Percentiles rank a stretch among this genome's conserved stretches.
Evolutionary conservation across 2,113 vertebrate species (phyloP).

Genomic region (Urocolius indicus): DNA sequence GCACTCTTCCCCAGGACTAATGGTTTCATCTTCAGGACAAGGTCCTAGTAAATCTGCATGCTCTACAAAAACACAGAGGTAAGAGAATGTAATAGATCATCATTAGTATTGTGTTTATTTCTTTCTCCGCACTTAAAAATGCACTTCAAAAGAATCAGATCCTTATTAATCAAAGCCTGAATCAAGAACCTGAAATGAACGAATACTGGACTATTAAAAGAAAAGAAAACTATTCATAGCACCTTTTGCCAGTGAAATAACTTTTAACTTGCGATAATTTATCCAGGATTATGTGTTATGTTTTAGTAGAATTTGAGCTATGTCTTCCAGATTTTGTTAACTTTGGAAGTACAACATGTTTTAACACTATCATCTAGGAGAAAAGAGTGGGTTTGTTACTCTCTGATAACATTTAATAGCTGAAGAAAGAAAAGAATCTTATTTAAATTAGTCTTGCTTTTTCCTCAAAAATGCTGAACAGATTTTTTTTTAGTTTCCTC

Average conservation of each 20-base stretch:
- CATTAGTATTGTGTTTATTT: background rate
- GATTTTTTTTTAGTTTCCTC: background rate
- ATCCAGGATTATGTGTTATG: background rate
- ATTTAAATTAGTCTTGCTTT: background rate
- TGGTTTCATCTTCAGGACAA: conserved; percentile 91
- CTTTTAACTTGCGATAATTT: background rate
- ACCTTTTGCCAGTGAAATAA: background rate
- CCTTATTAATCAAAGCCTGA: background rate
- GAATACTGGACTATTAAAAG: background rate
- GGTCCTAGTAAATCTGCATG: conserved; percentile 90
- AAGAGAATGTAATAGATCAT: background rate
- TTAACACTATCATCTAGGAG: background rate
- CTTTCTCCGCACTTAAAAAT: background rate
- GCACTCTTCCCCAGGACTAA: conserved; percentile 89
- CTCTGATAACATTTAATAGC: background rate
- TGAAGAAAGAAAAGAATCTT: background rate
- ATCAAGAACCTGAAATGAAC: background rate
- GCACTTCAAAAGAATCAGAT: background rate
- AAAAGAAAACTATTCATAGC: background rate
- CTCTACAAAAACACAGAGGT: conserved; percentile 74
- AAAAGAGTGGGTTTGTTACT: background rate
- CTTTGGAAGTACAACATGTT: background rate
- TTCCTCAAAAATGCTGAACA: background rate
- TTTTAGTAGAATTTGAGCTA: background rate
- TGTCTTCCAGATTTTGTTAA: background rate